These are phyloP conservation scores for Neodiprion fabricii DNA, from an alignment of 1,140 invertebrate species.

Conservation along the genomic window DNA sequence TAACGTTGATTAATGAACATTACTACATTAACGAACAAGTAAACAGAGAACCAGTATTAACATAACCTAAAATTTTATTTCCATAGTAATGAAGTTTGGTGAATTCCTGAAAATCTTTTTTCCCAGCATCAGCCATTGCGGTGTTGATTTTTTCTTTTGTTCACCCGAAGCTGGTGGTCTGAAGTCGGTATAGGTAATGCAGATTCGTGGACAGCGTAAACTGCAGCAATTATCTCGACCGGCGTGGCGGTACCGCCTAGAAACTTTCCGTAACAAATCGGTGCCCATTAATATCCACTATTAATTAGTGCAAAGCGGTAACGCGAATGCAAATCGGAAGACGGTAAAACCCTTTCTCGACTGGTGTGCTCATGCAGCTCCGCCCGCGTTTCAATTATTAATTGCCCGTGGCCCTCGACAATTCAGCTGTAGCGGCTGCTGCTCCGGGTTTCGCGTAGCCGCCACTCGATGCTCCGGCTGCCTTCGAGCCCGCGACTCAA, in stretches of 20 bases:
- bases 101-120: too few relatives aligned
- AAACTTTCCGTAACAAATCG: slow-evolving; percentile 42
- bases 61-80: too few relatives aligned
- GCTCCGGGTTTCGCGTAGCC: neutral
- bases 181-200: too few relatives aligned
- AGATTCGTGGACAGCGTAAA: slow-evolving; percentile 21
- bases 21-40: too few relatives aligned
- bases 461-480: neutral
- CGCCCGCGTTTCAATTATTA: slow-evolving; percentile 6
- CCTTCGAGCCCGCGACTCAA: neutral
- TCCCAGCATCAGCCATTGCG: too few relatives aligned
- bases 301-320: slow-evolving; percentile 37
- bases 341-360: slow-evolving; percentile 30
- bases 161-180: too few relatives aligned
- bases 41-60: too few relatives aligned
- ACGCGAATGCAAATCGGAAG: slow-evolving; percentile 26
- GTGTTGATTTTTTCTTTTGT: too few relatives aligned
- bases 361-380: neutral
- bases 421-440: neutral
- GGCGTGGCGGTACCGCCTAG: slow-evolving; percentile 23
- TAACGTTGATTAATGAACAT: too few relatives aligned
- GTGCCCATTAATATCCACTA: slow-evolving; percentile 39
- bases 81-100: too few relatives aligned
- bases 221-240: slow-evolving; percentile 41
- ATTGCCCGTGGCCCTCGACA: slow-evolving; percentile 6